These are phyloP conservation scores for Crioceris asparagi DNA, from an alignment of 2,888 invertebrate species.

Conservation along the genomic window DNA sequence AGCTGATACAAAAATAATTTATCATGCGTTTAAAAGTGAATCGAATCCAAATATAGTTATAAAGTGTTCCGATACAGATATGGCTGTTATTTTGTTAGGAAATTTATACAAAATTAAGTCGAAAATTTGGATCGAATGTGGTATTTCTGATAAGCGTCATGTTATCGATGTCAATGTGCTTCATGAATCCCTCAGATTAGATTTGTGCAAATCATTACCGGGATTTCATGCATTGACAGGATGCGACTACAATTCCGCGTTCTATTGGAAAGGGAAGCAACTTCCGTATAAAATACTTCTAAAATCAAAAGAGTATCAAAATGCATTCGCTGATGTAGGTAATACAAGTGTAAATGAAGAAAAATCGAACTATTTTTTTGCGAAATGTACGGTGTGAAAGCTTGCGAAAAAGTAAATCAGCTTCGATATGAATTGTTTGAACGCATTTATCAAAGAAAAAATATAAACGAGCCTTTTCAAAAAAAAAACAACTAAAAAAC, in stretches of 20 bases:
- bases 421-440: background rate
- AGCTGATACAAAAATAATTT: constrained; percentile 3
- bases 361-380: background rate
- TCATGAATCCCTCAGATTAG: constrained; percentile 4
- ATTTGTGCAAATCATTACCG: constrained; percentile 5
- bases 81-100: constrained; percentile 11
- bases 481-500: constrained; percentile 7
- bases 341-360: background rate
- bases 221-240: constrained; percentile 6
- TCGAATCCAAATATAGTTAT: constrained; percentile 6
- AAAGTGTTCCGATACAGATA: constrained; percentile 11
- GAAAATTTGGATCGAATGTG: constrained; percentile 11
- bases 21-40: constrained; percentile 5
- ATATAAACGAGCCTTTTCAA: constrained; percentile 7
- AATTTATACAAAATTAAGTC: constrained; percentile 8
- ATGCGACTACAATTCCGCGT: constrained; percentile 4
- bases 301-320: background rate
- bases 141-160: constrained; percentile 9
- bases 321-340: background rate
- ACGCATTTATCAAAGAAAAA: constrained; percentile 7
- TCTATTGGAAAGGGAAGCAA: constrained; percentile 4
- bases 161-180: constrained; percentile 11
- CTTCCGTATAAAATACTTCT: background rate
- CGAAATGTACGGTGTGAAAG: background rate
- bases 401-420: background rate